phyloP scores from a whole-genome alignment of 2,888 invertebrate genomes.

The Glaucopsyche alexis region DNA sequence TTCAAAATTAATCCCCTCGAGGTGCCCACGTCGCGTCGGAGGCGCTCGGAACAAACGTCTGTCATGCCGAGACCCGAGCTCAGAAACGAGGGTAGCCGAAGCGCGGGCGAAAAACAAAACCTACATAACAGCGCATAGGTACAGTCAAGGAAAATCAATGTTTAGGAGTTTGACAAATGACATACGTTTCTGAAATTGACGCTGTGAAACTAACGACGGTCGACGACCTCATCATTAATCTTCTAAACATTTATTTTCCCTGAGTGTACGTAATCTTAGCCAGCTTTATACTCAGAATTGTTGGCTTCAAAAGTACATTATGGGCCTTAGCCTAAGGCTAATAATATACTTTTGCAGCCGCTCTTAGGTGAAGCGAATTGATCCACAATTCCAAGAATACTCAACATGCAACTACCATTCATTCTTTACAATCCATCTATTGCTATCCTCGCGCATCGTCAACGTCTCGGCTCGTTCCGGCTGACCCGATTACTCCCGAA shows the following conservation, averaged over 20 bases:
- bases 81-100: constrained; percentile 7
- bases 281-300: too few relatives aligned
- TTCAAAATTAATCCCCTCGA: constrained; percentile 72
- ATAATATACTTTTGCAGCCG: too few relatives aligned
- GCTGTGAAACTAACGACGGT: too few relatives aligned
- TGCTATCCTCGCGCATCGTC: constrained; percentile 23
- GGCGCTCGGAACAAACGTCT: constrained; percentile 63
- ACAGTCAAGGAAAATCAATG: neutral
- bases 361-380: too few relatives aligned
- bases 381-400: neutral
- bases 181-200: too few relatives aligned
- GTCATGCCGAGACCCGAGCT: constrained; percentile 37
- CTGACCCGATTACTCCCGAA: constrained; percentile 47
- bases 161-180: too few relatives aligned
- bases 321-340: too few relatives aligned
- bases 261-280: too few relatives aligned
- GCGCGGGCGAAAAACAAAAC: neutral
- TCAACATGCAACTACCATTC: neutral
- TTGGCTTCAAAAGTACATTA: too few relatives aligned
- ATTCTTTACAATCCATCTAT: neutral
- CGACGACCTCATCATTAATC: too few relatives aligned
- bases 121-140: neutral
- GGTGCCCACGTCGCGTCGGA: constrained; percentile 56
- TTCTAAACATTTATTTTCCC: too few relatives aligned
- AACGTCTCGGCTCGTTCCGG: too few relatives aligned